Evolutionary conservation across 1,140 invertebrate species (phyloP).

Genomic region (Ladona fulva): DNA sequence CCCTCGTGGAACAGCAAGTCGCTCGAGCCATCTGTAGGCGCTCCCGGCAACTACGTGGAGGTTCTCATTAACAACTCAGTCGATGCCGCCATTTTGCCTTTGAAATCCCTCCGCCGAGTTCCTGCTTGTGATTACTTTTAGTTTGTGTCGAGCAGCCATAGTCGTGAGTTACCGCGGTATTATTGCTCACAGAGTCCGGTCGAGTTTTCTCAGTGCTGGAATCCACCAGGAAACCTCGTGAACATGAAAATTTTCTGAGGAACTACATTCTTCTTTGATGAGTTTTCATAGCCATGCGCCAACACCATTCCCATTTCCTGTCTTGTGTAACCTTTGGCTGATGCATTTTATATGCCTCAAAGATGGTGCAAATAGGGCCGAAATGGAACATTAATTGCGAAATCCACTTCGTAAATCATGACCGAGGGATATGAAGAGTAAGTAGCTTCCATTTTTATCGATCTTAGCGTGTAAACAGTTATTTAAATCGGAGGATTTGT

Average conservation of each 20-base stretch:
- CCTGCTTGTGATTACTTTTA: not conserved
- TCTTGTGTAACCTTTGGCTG: slow-evolving; percentile 25
- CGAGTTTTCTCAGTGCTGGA: no score
- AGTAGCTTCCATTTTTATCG: slow-evolving; percentile 33
- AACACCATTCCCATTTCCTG: slow-evolving; percentile 13
- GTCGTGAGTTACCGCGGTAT: no score
- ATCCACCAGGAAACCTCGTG: not conserved
- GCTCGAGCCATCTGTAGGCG: not conserved
- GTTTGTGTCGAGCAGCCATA: no score
- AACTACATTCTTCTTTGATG: slow-evolving; percentile 6
- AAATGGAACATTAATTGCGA: slow-evolving; percentile 57
- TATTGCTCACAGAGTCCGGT: no score
- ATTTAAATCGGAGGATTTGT: slow-evolving; percentile 16
- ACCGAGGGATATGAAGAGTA: slow-evolving; percentile 66
- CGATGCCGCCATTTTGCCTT: not conserved
- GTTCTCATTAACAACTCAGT: not conserved
- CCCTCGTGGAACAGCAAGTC: not conserved
- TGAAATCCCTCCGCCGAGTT: not conserved
- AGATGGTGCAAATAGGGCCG: slow-evolving; percentile 57
- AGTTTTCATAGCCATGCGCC: not conserved
- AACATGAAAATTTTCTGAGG: not conserved
- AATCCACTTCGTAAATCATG: slow-evolving; percentile 61
- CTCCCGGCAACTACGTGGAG: not conserved
- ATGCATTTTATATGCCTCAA: slow-evolving; percentile 55
- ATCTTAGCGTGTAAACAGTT: not conserved